phyloP scores from a whole-genome alignment of 2,113 vertebrate genomes.

The Elachura formosa region DNA sequence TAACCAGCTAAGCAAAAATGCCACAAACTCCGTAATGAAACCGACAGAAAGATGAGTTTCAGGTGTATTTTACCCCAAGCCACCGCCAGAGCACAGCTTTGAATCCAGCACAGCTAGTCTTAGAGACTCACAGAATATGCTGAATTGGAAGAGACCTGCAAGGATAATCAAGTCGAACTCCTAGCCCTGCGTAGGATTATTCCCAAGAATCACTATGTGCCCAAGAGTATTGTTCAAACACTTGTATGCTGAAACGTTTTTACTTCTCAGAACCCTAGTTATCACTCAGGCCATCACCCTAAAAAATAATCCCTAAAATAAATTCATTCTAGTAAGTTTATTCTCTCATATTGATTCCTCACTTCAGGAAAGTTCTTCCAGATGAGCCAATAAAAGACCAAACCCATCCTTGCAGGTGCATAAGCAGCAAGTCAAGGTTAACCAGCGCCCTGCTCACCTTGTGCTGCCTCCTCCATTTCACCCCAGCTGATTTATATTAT shows the following conservation, averaged over 20 bases:
- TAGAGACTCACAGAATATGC: neutral
- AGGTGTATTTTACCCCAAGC: neutral
- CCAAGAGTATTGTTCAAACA: neutral
- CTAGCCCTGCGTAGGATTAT: neutral
- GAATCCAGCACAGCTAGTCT: neutral
- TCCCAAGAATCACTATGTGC: neutral
- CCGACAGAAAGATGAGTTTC: neutral
- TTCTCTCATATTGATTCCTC: neutral
- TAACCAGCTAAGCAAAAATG: neutral
- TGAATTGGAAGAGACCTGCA: neutral
- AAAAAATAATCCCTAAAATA: neutral
- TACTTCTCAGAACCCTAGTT: neutral
- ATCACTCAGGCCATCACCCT: neutral
- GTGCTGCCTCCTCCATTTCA: neutral
- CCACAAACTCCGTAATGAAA: neutral
- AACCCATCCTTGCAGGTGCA: neutral
- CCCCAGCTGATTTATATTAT: neutral
- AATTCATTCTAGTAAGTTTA: neutral
- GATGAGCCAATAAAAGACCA: neutral
- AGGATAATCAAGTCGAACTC: neutral
- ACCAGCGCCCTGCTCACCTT: neutral
- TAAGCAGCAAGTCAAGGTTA: neutral
- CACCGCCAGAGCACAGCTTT: neutral
- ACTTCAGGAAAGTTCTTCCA: neutral
- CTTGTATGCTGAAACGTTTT: neutral